Base-by-base conservation (phyloP, 2,113 vertebrate genomes). In the Micronycteris hirsuta region DNA sequence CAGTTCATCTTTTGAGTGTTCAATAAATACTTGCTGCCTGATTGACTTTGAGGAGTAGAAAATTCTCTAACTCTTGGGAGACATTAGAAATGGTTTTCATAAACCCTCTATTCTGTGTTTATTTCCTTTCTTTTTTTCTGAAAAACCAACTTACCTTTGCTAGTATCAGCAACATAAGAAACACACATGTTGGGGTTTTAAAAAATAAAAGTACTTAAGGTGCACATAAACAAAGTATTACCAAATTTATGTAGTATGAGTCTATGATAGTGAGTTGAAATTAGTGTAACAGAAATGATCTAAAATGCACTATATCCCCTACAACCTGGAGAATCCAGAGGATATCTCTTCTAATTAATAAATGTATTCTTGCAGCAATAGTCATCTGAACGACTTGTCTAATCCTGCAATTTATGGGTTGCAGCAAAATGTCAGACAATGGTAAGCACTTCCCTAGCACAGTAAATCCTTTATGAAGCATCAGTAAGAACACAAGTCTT, bases 11-110 rank as follows among this genome's bases (percentile, higher is more conserved):
- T 56, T 76, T 56, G 52, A 9, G 12, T 58, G 19, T 80, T 93
- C 70, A 65, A 86, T 61, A 86, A 92, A 83, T 81, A 22, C 12
- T 84, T 81, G 11, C 33, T 85, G 31, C 22, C 49, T 82, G 56
- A 33, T 65, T 86, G 54, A 94, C 49, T 96, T 82, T 68, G 71
- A 96, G 17, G 15, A 93, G 24, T 65, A 81, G 36, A 90, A 81
- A 24, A n/a, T 49, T 71, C 74, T 76, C 67, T 80, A 70, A 86
- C n/a, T 56, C 45, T 12, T 61, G 17, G 45, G 19, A 88, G 92
- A 56, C 31, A 82, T 31, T 45, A 86, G 41, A 96, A 78, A 9
- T 84, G 19, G 43, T 63, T 88, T 38, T 73, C 58, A 65, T 0
- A 61, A 43, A 83, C 36, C 5, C 58, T 81, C 6, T 36, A 14